Conservation (phyloP, 1,140 invertebrate genomes). For the Battus philenor region DNA sequence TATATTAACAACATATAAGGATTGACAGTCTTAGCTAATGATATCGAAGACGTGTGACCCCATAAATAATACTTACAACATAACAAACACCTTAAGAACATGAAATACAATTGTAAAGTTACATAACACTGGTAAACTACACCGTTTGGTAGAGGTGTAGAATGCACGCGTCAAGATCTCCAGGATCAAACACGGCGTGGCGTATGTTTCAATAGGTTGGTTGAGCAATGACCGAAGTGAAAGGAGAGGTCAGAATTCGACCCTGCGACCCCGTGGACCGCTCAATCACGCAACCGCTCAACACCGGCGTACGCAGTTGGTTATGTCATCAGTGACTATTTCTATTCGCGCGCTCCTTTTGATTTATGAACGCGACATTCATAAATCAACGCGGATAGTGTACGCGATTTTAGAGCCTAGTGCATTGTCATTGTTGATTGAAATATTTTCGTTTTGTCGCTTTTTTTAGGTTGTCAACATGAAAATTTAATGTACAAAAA, state of each 20-base stretch:
- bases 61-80: too few species aligned
- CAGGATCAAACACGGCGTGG: constrained; percentile 1
- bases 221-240: constrained; percentile 20
- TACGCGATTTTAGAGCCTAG: background rate
- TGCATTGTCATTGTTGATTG: too few species aligned
- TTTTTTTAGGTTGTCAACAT: too few species aligned
- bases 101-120: too few species aligned
- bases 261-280: constrained; percentile 27
- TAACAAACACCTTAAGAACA: too few species aligned
- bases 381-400: constrained; percentile 2
- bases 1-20: too few species aligned
- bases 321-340: constrained; percentile 7
- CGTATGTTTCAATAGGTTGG: constrained; percentile 4
- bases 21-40: too few species aligned
- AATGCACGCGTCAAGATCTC: constrained; percentile 3
- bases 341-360: background rate
- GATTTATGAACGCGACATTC: constrained; percentile 1
- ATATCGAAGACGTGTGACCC: too few species aligned
- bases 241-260: constrained; percentile 26
- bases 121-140: too few species aligned
- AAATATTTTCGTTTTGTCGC: too few species aligned
- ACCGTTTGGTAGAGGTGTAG: background rate
- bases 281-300: background rate
- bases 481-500: too few species aligned
- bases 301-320: constrained; percentile 4